Evolutionary conservation across 2,888 invertebrate genomes (phyloP).

Genomic region (Ectropis crepuscularia): DNA sequence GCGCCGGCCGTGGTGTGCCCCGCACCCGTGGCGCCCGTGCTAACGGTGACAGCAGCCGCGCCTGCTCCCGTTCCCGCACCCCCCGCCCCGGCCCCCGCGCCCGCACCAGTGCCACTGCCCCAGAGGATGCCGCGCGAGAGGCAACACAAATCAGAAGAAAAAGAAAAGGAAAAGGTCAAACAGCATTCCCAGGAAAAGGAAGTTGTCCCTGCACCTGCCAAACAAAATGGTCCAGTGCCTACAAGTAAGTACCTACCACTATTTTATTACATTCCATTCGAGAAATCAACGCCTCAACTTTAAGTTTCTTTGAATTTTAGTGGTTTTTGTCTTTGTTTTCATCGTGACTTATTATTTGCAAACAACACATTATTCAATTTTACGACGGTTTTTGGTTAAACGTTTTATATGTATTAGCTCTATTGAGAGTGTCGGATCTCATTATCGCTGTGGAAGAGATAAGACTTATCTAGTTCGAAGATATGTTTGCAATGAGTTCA

Average conservation of each 20-base stretch:
- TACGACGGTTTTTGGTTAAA: too few relatives aligned
- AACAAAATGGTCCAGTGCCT: conserved; percentile 44
- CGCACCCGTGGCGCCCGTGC: conserved; percentile 15
- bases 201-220: conserved; percentile 28
- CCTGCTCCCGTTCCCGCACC: conserved; percentile 35
- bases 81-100: neutral
- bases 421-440: too few relatives aligned
- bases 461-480: too few relatives aligned
- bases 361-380: too few relatives aligned
- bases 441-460: too few relatives aligned
- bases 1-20: conserved; percentile 5
- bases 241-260: conserved; percentile 40
- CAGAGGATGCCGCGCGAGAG: conserved; percentile 37
- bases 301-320: too few relatives aligned
- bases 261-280: neutral
- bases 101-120: conserved; percentile 26
- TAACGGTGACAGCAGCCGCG: conserved; percentile 30
- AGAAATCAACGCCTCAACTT: neutral
- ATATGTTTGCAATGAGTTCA: too few relatives aligned
- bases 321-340: too few relatives aligned
- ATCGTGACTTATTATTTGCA: too few relatives aligned
- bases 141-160: conserved; percentile 42
- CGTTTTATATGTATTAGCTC: too few relatives aligned
- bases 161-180: conserved; percentile 42
- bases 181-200: conserved; percentile 37